Percentiles rank a stretch among this genome's conserved stretches.
These are phyloP conservation scores for Amiota mariae DNA, from an alignment of 2,888 invertebrate genomes.

Conservation along the genomic window DNA sequence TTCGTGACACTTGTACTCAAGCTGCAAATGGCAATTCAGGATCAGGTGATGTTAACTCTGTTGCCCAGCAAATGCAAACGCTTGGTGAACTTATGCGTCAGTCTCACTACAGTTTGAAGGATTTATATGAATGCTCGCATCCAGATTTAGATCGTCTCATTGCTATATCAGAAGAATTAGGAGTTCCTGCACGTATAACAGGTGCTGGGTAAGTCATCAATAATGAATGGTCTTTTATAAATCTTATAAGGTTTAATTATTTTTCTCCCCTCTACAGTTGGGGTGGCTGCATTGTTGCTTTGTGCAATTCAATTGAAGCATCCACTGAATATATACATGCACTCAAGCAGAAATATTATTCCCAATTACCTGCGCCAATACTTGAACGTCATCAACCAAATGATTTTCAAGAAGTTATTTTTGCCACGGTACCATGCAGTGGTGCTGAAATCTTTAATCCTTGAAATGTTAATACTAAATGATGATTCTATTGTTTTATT, in stretches of 20 bases:
- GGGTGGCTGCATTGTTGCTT: slow-evolving; percentile 96
- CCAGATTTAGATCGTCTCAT: slow-evolving; percentile 88
- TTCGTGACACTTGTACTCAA: slow-evolving; percentile 79
- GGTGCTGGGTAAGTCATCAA: slow-evolving; percentile 84
- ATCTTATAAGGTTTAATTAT: background rate
- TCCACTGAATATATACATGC: slow-evolving; percentile 80
- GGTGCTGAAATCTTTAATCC: slow-evolving; percentile 67
- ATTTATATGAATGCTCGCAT: slow-evolving; percentile 95
- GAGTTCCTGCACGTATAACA: slow-evolving; percentile 91
- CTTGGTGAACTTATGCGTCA: slow-evolving; percentile 89
- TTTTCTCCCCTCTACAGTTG: slow-evolving; percentile 77
- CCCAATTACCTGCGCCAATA: slow-evolving; percentile 73
- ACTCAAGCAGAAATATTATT: slow-evolving; percentile 83
- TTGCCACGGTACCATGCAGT: slow-evolving; percentile 78
- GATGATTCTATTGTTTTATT: no score
- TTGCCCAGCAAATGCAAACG: slow-evolving; percentile 62
- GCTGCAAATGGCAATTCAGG: slow-evolving; percentile 40
- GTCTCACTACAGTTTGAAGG: slow-evolving; percentile 89
- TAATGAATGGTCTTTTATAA: background rate
- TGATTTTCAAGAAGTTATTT: slow-evolving; percentile 77
- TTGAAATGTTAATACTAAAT: background rate
- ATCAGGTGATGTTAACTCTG: slow-evolving; percentile 24
- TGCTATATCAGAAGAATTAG: slow-evolving; percentile 79
- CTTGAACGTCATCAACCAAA: slow-evolving; percentile 74
- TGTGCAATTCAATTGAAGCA: slow-evolving; percentile 75